phyloP scores from a whole-genome alignment of 2,888 invertebrate species.

The Choristoneura rosaceana region DNA sequence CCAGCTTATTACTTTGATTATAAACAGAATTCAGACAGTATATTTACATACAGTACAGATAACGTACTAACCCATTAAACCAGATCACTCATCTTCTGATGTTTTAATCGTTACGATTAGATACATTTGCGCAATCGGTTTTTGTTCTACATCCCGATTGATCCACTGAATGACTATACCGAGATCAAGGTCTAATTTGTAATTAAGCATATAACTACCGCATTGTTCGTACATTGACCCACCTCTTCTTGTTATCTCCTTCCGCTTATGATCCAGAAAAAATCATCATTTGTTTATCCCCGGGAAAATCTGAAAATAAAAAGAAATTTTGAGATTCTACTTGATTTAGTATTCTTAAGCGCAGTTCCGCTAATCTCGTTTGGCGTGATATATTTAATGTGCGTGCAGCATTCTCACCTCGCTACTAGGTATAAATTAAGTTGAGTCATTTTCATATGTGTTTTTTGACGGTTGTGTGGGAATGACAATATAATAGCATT shows the following conservation, averaged over 20 bases:
- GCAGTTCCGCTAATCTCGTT: slow-evolving; percentile 5
- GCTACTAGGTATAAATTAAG: slow-evolving; percentile 22
- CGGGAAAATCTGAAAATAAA: slow-evolving; percentile 20
- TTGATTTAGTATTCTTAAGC: background rate
- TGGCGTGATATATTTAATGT: slow-evolving; percentile 7
- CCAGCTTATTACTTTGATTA: slow-evolving; percentile 10
- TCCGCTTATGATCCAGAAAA: slow-evolving; percentile 13
- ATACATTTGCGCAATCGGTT: slow-evolving; percentile 57
- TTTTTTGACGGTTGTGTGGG: slow-evolving; percentile 57
- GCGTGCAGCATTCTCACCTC: slow-evolving; percentile 27
- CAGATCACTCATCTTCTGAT: slow-evolving; percentile 41
- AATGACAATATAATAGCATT: slow-evolving; percentile 69
- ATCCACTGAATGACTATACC: slow-evolving; percentile 58
- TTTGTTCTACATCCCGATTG: slow-evolving; percentile 53
- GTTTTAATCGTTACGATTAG: slow-evolving; percentile 56
- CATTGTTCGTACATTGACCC: slow-evolving; percentile 1
- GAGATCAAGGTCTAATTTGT: slow-evolving; percentile 57
- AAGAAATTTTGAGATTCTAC: background rate
- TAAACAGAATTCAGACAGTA: slow-evolving; percentile 21
- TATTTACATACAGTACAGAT: slow-evolving; percentile 12
- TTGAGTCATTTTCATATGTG: slow-evolving; percentile 25
- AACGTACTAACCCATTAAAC: slow-evolving; percentile 8
- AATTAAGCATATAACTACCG: slow-evolving; percentile 26
- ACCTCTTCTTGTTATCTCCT: slow-evolving; percentile 29
- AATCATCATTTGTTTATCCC: slow-evolving; percentile 17